These are phyloP conservation scores for Melieria crassipennis DNA, from an alignment of 2,888 invertebrate species.

Conservation along the genomic window DNA sequence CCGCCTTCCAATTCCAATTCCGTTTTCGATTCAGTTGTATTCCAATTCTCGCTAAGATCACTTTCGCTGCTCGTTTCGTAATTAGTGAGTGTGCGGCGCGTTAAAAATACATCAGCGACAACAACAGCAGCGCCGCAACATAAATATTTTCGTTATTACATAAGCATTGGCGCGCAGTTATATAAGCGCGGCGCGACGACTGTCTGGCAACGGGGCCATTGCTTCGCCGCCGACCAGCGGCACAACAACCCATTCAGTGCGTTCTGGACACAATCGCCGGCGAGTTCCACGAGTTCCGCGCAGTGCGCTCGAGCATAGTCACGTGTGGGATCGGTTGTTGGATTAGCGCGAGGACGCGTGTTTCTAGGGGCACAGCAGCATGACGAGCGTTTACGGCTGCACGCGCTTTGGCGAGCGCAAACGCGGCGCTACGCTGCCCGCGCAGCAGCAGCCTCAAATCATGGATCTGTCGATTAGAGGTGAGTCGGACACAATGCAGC, in stretches of 20 bases:
- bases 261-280: no score
- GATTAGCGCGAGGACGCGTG: neutral
- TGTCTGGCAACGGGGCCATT: no score
- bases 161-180: no score
- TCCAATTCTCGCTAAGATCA: conserved; percentile 48
- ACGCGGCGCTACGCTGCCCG: conserved; percentile 9
- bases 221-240: no score
- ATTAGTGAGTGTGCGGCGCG: conserved; percentile 7
- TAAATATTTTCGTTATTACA: no score
- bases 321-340: no score
- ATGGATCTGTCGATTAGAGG: conserved; percentile 61
- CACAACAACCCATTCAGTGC: no score
- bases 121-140: conserved; percentile 3
- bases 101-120: conserved; percentile 20
- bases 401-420: conserved; percentile 23
- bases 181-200: no score
- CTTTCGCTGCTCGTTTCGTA: conserved; percentile 39
- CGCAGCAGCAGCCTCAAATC: conserved; percentile 44
- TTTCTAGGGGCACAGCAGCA: neutral
- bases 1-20: conserved; percentile 12
- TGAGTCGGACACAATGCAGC: conserved; percentile 42
- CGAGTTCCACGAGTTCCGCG: no score
- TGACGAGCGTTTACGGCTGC: conserved; percentile 8
- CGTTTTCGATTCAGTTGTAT: conserved; percentile 41
- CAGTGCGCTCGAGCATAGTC: no score